These are phyloP conservation scores for Macquaria australasica DNA, from an alignment of 2,113 vertebrate species.

Conservation along the genomic window DNA sequence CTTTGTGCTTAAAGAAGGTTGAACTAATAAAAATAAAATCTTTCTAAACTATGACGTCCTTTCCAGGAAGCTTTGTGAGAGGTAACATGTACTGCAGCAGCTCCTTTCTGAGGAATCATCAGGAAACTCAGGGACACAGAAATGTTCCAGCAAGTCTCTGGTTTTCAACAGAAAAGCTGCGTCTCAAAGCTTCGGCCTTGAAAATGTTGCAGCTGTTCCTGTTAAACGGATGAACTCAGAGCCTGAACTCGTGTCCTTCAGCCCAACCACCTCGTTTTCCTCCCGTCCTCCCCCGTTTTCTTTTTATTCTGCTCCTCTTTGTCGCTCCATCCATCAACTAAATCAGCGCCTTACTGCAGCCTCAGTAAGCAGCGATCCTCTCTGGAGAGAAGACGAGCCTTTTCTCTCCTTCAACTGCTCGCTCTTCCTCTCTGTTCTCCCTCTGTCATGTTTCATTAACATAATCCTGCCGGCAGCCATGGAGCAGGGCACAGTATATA, in stretches of 20 bases:
- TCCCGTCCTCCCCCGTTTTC: background rate
- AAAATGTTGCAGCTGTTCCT: conserved; percentile 8
- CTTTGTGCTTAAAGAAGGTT: too few relatives aligned
- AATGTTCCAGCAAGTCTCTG: background rate
- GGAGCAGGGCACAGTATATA: background rate
- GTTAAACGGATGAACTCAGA: conserved; percentile 36
- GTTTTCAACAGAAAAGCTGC: background rate
- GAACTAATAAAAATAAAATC: too few relatives aligned
- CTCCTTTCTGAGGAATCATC: too few relatives aligned
- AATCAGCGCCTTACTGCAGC: conserved; percentile 43
- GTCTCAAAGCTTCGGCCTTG: background rate
- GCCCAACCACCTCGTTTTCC: background rate
- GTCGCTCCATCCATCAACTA: conserved; percentile 61
- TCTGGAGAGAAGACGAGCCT: background rate
- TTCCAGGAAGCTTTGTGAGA: too few relatives aligned
- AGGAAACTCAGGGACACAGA: background rate
- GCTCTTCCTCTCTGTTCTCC: background rate
- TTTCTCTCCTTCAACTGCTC: background rate
- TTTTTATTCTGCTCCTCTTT: conserved; percentile 40
- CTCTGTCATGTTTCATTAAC: conserved; percentile 26
- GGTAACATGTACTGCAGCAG: too few relatives aligned
- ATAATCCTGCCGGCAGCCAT: background rate
- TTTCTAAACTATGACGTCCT: too few relatives aligned
- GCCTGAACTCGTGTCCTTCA: conserved; percentile 53
- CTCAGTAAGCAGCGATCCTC: conserved; percentile 19